Conservation (phyloP, 2,113 vertebrate genomes). For the Chloropsis cyanopogon region DNA sequence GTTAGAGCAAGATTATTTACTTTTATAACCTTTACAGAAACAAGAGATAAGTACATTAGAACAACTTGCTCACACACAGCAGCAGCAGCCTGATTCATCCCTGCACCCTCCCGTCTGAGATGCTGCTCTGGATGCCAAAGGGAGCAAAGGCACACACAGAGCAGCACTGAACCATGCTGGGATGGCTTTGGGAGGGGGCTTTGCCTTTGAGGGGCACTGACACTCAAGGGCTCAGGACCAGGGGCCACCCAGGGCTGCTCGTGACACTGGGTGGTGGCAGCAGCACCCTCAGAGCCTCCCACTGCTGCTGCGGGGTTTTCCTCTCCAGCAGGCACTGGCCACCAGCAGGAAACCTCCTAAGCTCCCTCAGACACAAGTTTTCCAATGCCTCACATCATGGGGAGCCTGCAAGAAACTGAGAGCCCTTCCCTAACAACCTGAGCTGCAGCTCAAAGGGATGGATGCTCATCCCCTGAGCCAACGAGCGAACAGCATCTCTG, state of each 20-base stretch:
- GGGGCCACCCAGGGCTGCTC: neutral
- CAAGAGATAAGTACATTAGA: neutral
- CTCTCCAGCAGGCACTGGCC: neutral
- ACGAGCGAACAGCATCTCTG: neutral
- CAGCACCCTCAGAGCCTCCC: neutral
- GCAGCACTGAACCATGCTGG: neutral
- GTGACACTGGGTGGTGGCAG: neutral
- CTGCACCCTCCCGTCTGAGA: neutral
- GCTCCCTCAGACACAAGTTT: neutral
- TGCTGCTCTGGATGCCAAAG: neutral
- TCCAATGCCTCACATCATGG: neutral
- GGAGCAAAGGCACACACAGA: neutral
- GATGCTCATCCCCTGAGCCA: neutral
- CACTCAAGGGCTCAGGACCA: neutral
- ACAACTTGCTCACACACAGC: neutral
- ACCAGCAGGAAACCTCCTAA: neutral
- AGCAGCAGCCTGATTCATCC: neutral
- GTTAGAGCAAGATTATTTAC: conserved; percentile 15
- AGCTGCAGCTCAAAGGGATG: neutral
- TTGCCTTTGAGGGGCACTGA: neutral
- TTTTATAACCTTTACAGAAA: conserved; percentile 34
- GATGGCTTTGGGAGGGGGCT: neutral
- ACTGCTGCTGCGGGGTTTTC: neutral
- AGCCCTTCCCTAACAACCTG: neutral
- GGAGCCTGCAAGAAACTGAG: neutral